Conservation (phyloP, 2,888 invertebrate genomes). For the Drosophila anceps region DNA sequence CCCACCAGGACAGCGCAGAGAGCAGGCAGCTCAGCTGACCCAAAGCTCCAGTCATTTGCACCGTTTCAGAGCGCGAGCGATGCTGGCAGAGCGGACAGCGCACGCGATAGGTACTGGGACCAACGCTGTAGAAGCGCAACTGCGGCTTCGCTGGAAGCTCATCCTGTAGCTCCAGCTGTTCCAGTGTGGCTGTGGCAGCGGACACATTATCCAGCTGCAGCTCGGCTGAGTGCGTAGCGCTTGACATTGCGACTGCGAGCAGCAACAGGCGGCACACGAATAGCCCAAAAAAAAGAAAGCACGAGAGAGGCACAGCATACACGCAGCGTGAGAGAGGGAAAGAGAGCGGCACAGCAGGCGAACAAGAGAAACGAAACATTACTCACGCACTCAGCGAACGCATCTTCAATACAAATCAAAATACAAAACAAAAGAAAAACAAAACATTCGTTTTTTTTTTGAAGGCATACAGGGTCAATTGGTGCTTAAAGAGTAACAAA, state of each 20-base stretch:
- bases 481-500: conserved; percentile 39
- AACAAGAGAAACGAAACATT: background rate
- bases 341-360: background rate
- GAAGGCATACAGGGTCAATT: conserved; percentile 48
- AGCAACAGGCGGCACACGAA: background rate
- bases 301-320: background rate
- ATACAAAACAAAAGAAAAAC: background rate
- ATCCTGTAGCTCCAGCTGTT: conserved; percentile 50
- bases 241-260: conserved; percentile 68
- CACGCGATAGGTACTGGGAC: conserved; percentile 79
- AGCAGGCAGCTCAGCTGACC: conserved; percentile 80
- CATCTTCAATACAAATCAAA: conserved; percentile 37
- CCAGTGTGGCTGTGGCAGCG: conserved; percentile 34
- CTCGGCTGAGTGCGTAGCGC: conserved; percentile 66
- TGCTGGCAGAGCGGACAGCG: conserved; percentile 81
- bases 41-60: conserved; percentile 75
- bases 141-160: conserved; percentile 63
- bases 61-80: conserved; percentile 76
- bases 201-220: conserved; percentile 55
- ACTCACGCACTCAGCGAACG: conserved; percentile 6
- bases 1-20: conserved; percentile 79
- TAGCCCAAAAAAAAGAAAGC: conserved; percentile 10
- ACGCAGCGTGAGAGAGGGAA: background rate
- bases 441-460: conserved; percentile 19
- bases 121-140: conserved; percentile 82